phyloP scores from a whole-genome alignment of 2,113 vertebrate species.

The Apaloderma vittatum region DNA sequence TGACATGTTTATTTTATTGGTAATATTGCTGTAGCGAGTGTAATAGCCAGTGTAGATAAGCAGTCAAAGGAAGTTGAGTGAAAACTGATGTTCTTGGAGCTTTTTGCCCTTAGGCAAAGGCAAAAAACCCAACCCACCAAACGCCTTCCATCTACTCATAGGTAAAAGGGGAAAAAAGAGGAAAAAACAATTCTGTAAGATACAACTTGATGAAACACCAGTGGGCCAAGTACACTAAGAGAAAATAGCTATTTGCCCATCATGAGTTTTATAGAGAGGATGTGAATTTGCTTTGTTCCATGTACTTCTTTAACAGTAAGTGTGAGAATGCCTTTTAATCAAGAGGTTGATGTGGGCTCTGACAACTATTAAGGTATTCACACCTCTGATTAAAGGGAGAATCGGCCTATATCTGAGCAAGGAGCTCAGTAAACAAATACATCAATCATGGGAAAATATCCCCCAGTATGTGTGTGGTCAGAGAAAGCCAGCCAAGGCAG shows the following conservation, averaged over 20 bases:
- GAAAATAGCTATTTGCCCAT: not conserved
- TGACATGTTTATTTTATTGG: slow-evolving; percentile 56
- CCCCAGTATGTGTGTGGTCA: slow-evolving; percentile 39
- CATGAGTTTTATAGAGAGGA: not conserved
- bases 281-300: not conserved
- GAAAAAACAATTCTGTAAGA: not conserved
- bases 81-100: slow-evolving; percentile 31
- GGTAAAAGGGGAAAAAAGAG: not conserved
- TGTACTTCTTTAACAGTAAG: not conserved
- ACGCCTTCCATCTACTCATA: not conserved
- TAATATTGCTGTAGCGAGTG: slow-evolving; percentile 1
- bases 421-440: slow-evolving; percentile 56
- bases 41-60: slow-evolving; percentile 29
- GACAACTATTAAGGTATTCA: slow-evolving; percentile 62
- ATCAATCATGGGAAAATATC: slow-evolving; percentile 65
- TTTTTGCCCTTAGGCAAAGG: slow-evolving; percentile 37
- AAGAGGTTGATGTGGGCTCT: slow-evolving; percentile 49
- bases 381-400: slow-evolving; percentile 74
- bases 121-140: not conserved
- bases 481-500: slow-evolving; percentile 54
- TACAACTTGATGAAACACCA: not conserved
- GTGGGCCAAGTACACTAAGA: not conserved
- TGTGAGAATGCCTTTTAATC: slow-evolving; percentile 60
- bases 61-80: not conserved
- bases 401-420: slow-evolving; percentile 33